Evolutionary conservation across 2,113 vertebrate genomes (phyloP).

Genomic region (Porphyrio hochstetteri): DNA sequence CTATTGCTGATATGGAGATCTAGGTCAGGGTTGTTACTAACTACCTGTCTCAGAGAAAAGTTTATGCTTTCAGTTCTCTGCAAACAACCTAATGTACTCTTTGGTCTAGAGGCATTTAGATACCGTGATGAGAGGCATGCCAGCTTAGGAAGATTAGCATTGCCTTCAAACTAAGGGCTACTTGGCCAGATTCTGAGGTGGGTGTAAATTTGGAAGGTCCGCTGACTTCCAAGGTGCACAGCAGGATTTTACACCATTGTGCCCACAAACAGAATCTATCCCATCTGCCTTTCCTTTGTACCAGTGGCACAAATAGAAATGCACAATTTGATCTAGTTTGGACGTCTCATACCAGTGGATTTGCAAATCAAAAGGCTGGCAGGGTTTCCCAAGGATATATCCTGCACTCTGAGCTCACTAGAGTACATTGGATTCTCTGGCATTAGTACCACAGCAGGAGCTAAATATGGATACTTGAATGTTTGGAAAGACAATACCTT

Average conservation of each 20-base stretch:
- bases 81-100: slow-evolving; percentile 13
- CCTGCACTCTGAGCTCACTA: slow-evolving; percentile 20
- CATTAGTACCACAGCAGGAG: slow-evolving; percentile 33
- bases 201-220: background rate
- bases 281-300: background rate
- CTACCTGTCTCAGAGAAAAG: background rate
- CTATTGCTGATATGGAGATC: slow-evolving; percentile 5
- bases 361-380: slow-evolving; percentile 55
- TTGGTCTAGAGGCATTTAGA: slow-evolving; percentile 1
- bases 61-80: slow-evolving; percentile 8
- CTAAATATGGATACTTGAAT: slow-evolving; percentile 45
- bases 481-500: slow-evolving; percentile 47
- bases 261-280: background rate
- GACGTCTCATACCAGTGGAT: background rate
- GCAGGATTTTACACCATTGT: background rate
- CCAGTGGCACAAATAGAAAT: slow-evolving; percentile 39
- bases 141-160: background rate
- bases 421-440: slow-evolving; percentile 41
- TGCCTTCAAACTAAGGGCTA: background rate
- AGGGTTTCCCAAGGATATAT: slow-evolving; percentile 8
- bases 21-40: slow-evolving; percentile 20
- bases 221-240: background rate
- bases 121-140: background rate
- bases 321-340: slow-evolving; percentile 20
- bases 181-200: background rate